Percentiles rank a stretch among this genome's conserved stretches.
Conservation (phyloP, 2,113 vertebrate genomes). For the Tychaedon coryphoeus region DNA sequence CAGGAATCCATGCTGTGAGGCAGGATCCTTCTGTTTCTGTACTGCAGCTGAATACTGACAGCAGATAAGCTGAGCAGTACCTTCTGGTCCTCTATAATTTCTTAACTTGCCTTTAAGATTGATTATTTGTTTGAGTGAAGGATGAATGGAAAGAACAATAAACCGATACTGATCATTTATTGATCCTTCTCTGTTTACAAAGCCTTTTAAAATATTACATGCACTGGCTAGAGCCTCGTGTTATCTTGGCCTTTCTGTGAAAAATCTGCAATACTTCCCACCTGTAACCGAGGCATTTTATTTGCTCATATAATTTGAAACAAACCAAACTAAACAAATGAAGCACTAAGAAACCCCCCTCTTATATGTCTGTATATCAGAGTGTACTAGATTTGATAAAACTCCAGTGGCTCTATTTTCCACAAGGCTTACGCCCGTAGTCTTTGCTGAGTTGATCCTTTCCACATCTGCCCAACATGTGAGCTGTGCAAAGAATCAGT, state of each 20-base stretch:
- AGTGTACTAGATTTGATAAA: conserved; percentile 10
- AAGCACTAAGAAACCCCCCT: background rate
- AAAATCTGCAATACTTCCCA: background rate
- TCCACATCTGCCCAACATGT: conserved; percentile 38
- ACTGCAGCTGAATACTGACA: background rate
- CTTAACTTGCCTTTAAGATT: background rate
- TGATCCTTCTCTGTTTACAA: background rate
- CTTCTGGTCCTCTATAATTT: background rate
- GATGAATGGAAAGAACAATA: background rate
- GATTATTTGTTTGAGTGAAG: background rate
- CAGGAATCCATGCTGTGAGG: background rate
- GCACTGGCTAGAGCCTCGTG: background rate
- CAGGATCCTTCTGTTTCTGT: background rate
- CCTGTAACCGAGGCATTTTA: background rate
- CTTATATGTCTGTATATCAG: background rate
- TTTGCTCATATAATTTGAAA: conserved; percentile 2
- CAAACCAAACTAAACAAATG: background rate
- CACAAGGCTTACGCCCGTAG: background rate
- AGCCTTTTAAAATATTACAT: background rate
- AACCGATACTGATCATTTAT: background rate
- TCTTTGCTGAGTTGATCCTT: background rate
- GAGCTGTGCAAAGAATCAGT: background rate
- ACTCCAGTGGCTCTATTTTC: background rate
- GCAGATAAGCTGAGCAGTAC: background rate
- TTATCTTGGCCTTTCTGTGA: background rate